A percentile compares a stretch with the other conserved stretches of the same genome.
Conservation (phyloP, 2,888 invertebrate species). For the Timema cristinae region DNA sequence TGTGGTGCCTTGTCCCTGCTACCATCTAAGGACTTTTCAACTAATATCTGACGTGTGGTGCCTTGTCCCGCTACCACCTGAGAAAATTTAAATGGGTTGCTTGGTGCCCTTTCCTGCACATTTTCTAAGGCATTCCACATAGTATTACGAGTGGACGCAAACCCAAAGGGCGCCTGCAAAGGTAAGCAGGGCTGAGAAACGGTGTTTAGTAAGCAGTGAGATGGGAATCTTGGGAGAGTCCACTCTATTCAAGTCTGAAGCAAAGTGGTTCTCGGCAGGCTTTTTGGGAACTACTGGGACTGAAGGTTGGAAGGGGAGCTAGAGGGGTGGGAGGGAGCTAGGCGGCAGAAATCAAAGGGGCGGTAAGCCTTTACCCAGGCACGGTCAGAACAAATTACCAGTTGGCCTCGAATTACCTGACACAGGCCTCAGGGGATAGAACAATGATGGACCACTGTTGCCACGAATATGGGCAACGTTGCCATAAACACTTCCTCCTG, state of each 20-base stretch:
- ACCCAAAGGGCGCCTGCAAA: not conserved
- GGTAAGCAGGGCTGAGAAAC: not conserved
- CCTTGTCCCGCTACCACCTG: too few species aligned
- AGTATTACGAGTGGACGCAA: too few species aligned
- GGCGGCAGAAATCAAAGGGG: slow-evolving; percentile 28
- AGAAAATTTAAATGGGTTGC: too few species aligned
- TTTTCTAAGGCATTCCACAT: too few species aligned
- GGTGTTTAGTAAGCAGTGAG: too few species aligned
- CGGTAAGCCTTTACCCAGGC: slow-evolving; percentile 25
- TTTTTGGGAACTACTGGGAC: not conserved
- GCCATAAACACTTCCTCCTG: not conserved
- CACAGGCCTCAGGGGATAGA: slow-evolving; percentile 21
- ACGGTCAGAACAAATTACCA: slow-evolving; percentile 31
- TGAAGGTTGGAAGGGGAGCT: not conserved
- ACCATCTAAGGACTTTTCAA: too few species aligned
- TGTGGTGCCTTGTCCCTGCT: too few species aligned
- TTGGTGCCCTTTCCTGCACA: too few species aligned
- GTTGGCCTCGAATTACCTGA: slow-evolving; percentile 33
- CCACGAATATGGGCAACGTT: not conserved
- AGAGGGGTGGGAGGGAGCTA: slow-evolving; percentile 11
- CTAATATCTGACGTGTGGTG: too few species aligned
- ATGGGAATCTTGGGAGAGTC: too few species aligned
- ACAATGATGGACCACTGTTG: slow-evolving; percentile 6
- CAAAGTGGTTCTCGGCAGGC: not conserved
- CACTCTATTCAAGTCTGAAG: too few species aligned